Evolutionary conservation across 2,888 invertebrate species (phyloP), one percentile per base, ranked within the genome.

Genomic region (Aphodius sticticus): DNA sequence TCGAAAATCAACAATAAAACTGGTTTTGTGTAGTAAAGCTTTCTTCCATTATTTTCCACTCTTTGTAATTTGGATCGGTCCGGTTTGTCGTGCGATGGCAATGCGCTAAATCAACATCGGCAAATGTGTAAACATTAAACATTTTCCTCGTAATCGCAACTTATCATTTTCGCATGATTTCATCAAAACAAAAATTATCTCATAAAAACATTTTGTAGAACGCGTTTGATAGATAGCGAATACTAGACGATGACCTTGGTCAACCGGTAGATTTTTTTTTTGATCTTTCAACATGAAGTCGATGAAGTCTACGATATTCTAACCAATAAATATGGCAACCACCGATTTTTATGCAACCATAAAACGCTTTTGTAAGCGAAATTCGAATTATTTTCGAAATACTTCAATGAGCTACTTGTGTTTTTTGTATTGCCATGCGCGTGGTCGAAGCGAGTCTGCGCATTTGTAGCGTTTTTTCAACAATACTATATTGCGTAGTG

Each of bases 401-500:
- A 53, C 38, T 9, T 53, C 12, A 53, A 12, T 12, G 12, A 53
- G 4, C 7, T 53, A 9, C 53, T 53, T 53, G 7, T 9, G 53
- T 53, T 53, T 53, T 12, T 53, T 9, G 7, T 9, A 7, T 12
- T 7, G 53, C 53, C 53, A 53, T 9, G 53, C 53, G 53, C 53
- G 4, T 53, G 53, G 9, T 53, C 53, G 0, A 0, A n/a, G 6
- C 36, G 15, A 2, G 74, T 35, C 26, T 74, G 78, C 78, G 78
- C 78, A 78, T 14, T 37, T 71, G 26, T 4, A n/a, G n/a, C 26
- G 36, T 78, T 78, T 53, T 71, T 78, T 14, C 15, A 71, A 36
- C 35, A 72, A 78, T 78, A 69, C 78, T 75, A 37, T 35, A 78
- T 81, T 83, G 80, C 81, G 78, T 79, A 77, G 81, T 82, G 76